Conservation (phyloP, 92 coral and sea anemone genomes). For the Epizoanthus rinbou region DNA sequence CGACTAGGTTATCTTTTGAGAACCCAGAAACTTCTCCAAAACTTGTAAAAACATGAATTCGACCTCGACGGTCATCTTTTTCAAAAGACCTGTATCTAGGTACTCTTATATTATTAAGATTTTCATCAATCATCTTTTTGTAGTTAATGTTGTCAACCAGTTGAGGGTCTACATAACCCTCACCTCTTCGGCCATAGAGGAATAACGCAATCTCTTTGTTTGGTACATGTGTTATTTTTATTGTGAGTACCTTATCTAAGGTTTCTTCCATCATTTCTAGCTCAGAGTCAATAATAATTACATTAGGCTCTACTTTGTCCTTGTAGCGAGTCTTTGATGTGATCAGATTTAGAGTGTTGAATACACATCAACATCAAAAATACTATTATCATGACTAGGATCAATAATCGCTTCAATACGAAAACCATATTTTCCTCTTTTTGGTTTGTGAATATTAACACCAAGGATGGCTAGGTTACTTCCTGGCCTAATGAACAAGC, state of each 20-base stretch:
- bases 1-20: neutral
- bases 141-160: constrained; percentile 13
- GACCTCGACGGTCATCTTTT: neutral
- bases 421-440: neutral
- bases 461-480: neutral
- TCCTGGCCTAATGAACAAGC: neutral
- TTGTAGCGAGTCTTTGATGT: neutral
- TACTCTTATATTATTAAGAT: neutral
- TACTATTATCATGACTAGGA: neutral
- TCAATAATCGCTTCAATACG: neutral
- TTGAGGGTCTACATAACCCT: neutral
- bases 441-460: constrained; percentile 4
- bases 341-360: neutral
- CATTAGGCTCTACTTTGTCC: neutral
- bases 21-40: neutral
- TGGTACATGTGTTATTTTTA: neutral
- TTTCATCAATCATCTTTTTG: too few species aligned
- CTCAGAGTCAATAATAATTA: neutral
- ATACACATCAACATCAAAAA: neutral
- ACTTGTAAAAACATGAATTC: neutral
- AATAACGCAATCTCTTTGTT: constrained; percentile 14
- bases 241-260: neutral
- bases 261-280: neutral
- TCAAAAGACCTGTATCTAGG: neutral
- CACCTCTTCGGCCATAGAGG: neutral